Conservation (phyloP, 2,888 invertebrate species). For the Napeogenes inachia region DNA sequence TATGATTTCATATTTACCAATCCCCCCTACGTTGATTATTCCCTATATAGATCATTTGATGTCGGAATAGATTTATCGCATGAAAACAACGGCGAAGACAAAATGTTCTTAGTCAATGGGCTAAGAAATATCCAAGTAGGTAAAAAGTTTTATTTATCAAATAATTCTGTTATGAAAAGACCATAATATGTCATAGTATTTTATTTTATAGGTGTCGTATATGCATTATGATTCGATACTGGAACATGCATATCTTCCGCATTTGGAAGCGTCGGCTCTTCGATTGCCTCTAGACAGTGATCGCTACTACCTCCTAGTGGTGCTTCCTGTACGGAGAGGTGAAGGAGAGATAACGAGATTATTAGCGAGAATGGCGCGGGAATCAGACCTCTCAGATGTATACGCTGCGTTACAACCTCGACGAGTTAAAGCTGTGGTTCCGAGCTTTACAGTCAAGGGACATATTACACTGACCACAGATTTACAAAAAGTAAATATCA, state of each 20-base stretch:
- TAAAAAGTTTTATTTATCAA: slow-evolving; percentile 10
- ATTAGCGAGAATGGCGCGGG: slow-evolving; percentile 79
- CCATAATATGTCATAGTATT: not conserved
- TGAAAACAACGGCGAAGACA: slow-evolving; percentile 41
- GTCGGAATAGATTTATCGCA: slow-evolving; percentile 46
- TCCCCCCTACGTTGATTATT: slow-evolving; percentile 62
- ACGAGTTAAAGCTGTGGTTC: slow-evolving; percentile 86
- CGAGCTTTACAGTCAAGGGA: slow-evolving; percentile 87
- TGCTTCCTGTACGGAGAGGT: slow-evolving; percentile 82
- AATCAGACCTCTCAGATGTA: slow-evolving; percentile 81
- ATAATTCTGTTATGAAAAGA: not conserved
- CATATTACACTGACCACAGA: slow-evolving; percentile 88
- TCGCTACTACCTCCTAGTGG: slow-evolving; percentile 85
- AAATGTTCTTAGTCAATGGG: slow-evolving; percentile 67
- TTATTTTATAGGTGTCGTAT: slow-evolving; percentile 74
- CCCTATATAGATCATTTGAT: slow-evolving; percentile 59
- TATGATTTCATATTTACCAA: slow-evolving; percentile 64
- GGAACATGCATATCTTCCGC: slow-evolving; percentile 85
- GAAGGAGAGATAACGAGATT: slow-evolving; percentile 79
- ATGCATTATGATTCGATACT: slow-evolving; percentile 87
- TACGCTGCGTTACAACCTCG: slow-evolving; percentile 82
- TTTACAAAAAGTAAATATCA: slow-evolving; percentile 83
- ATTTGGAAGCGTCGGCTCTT: slow-evolving; percentile 83
- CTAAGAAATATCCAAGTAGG: slow-evolving; percentile 64
- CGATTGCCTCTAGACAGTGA: slow-evolving; percentile 88